Evolutionary conservation across 2,797 vertebrate species (phyloP).

Genomic region (Diplodus sargus): DNA sequence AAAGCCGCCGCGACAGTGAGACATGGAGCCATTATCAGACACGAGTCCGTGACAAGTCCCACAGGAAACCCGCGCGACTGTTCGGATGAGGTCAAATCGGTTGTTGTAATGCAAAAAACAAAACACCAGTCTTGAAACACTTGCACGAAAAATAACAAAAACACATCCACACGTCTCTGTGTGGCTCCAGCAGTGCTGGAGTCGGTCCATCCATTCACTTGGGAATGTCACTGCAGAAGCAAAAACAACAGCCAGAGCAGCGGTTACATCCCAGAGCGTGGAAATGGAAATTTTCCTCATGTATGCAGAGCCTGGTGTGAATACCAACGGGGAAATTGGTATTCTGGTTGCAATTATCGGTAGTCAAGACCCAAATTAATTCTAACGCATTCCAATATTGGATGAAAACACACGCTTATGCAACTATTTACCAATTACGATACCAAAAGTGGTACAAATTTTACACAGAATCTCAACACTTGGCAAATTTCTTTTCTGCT

Average conservation of each 20-base stretch:
- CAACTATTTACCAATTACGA: neutral
- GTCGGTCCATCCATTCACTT: conserved; percentile 50
- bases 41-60: conserved; percentile 43
- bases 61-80: conserved; percentile 31
- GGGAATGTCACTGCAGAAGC: conserved; percentile 54
- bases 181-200: conserved; percentile 54
- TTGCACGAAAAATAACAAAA: conserved; percentile 17
- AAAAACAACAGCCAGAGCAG: conserved; percentile 52
- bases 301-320: conserved; percentile 53
- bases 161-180: conserved; percentile 9
- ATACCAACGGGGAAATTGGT: conserved; percentile 43
- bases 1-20: conserved; percentile 44
- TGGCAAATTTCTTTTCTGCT: neutral
- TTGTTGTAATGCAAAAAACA: conserved; percentile 39
- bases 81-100: conserved; percentile 24
- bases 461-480: neutral
- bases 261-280: conserved; percentile 44
- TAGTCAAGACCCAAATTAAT: conserved; percentile 18
- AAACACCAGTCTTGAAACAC: conserved; percentile 14
- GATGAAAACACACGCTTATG: conserved; percentile 38
- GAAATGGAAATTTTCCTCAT: conserved; percentile 55
- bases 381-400: conserved; percentile 29
- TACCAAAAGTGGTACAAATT: neutral
- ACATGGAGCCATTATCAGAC: conserved; percentile 69
- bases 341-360: conserved; percentile 52